phyloP scores from a whole-genome alignment of 2,113 vertebrate genomes.

The Tragelaphus imberbis region DNA sequence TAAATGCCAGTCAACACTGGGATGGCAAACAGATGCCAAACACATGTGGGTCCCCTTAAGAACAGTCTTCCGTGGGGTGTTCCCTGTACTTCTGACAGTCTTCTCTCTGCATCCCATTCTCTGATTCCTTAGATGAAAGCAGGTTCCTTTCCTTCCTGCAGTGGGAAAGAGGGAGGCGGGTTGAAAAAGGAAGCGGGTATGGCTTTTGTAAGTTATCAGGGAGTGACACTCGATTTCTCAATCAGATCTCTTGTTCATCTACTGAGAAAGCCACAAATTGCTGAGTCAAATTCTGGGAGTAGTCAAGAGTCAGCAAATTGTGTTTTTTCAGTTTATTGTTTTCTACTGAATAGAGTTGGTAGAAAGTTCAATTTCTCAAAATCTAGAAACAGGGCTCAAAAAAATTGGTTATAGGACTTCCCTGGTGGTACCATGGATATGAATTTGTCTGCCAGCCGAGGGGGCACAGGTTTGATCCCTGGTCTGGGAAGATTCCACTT shows the following conservation, averaged over 20 bases:
- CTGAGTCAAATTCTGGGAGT: neutral
- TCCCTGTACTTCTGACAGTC: neutral
- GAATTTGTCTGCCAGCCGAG: neutral
- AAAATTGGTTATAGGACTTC: neutral
- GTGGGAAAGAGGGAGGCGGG: neutral
- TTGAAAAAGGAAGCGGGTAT: neutral
- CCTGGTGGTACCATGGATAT: neutral
- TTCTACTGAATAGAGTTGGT: neutral
- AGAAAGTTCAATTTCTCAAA: neutral
- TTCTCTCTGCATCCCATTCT: neutral
- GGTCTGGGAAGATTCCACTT: neutral
- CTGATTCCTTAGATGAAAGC: neutral
- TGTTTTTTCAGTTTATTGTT: neutral
- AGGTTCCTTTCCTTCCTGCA: neutral
- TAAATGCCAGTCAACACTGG: constrained; percentile 21
- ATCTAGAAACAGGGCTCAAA: neutral
- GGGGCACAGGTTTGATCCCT: neutral
- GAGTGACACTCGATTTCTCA: neutral
- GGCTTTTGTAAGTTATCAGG: neutral
- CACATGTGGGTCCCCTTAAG: neutral
- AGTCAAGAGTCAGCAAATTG: neutral
- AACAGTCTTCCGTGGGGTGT: neutral
- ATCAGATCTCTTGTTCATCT: neutral
- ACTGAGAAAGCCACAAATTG: neutral
- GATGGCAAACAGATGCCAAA: constrained; percentile 28